Percentiles rank a stretch among this genome's conserved stretches.
phyloP scores from a whole-genome alignment of 1,140 invertebrate species.

The Tetraneura akinire region DNA sequence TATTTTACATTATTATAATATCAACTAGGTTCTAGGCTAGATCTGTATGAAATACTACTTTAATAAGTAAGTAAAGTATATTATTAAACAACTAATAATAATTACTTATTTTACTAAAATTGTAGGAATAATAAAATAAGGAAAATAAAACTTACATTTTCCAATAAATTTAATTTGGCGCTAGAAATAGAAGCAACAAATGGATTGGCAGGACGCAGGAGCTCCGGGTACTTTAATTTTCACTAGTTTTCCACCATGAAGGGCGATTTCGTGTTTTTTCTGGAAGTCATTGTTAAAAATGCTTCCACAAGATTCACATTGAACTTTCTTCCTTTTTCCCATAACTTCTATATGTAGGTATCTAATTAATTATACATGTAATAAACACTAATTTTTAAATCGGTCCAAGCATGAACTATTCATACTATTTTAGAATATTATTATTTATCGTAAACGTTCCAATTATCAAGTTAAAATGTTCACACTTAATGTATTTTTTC shows the following conservation, averaged over 20 bases:
- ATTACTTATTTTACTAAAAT: conserved; percentile 8
- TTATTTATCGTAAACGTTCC: background rate
- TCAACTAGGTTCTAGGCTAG: too few species aligned
- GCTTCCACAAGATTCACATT: conserved; percentile 3
- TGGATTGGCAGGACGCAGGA: background rate
- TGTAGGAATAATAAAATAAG: background rate
- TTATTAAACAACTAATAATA: too few species aligned
- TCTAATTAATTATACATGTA: background rate
- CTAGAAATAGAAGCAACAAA: background rate
- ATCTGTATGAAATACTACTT: background rate
- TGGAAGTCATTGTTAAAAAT: conserved; percentile 7
- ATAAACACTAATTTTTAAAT: background rate
- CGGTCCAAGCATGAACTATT: too few species aligned
- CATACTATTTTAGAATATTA: background rate
- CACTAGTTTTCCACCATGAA: background rate
- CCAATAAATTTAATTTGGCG: background rate
- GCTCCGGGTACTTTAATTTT: background rate
- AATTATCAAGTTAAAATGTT: background rate
- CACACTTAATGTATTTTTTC: too few species aligned
- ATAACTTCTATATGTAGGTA: background rate
- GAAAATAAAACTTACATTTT: background rate
- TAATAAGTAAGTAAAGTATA: too few species aligned
- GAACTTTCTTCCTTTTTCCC: conserved; percentile 5
- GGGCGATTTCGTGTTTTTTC: background rate
- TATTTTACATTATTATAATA: too few species aligned